Evolutionary conservation across 1,140 invertebrate species (phyloP).

Genomic region (Brachionus rubens): DNA sequence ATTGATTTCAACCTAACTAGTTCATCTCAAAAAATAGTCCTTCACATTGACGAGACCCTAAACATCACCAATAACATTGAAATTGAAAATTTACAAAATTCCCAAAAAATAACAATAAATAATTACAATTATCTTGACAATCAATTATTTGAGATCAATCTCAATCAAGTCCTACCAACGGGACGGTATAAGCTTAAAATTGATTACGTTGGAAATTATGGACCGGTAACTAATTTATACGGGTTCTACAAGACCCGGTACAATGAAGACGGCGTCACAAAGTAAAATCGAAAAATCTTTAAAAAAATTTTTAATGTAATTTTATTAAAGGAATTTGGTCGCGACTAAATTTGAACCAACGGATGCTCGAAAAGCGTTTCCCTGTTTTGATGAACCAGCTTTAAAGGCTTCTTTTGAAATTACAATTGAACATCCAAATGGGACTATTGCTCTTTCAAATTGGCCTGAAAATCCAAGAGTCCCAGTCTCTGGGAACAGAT

Average conservation of each 20-base stretch:
- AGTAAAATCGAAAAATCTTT: not conserved
- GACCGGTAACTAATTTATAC: conserved; percentile 22
- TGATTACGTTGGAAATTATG: conserved; percentile 22
- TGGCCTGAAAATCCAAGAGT: conserved; percentile 38
- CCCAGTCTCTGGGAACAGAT: not conserved
- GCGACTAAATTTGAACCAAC: conserved; percentile 46
- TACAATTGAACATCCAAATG: conserved; percentile 50
- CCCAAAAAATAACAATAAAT: not conserved
- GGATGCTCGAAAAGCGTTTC: conserved; percentile 54
- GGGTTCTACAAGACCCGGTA: conserved; percentile 40
- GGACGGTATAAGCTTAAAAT: conserved; percentile 27
- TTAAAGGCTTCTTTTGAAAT: conserved; percentile 81
- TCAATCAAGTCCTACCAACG: not conserved
- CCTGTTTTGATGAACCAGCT: conserved; percentile 89
- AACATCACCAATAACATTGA: not conserved
- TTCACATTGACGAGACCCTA: conserved; percentile 20
- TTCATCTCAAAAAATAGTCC: not conserved
- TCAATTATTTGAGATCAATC: conserved; percentile 18
- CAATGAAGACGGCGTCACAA: conserved; percentile 13
- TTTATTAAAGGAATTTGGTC: conserved; percentile 25
- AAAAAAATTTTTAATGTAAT: not conserved
- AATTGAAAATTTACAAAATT: not conserved
- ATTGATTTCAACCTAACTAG: conserved; percentile 27
- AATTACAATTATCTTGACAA: conserved; percentile 11
- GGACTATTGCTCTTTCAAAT: conserved; percentile 23